Base-by-base conservation (phyloP, 1,140 invertebrate species). In the Cepaea nemoralis region DNA sequence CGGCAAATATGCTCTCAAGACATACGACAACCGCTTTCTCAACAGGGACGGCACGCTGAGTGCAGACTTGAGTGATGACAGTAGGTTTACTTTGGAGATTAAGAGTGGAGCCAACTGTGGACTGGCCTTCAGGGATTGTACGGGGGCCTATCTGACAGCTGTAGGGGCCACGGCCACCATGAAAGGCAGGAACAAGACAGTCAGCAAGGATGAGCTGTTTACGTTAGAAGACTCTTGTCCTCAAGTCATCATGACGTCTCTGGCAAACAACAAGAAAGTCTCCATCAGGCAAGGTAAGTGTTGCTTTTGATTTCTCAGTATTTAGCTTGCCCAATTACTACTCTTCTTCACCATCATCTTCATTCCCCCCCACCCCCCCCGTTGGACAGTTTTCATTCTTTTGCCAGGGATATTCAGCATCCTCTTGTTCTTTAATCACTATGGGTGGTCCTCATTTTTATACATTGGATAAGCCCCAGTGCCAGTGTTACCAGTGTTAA, bases 141-240 rank as follows among this genome's bases (percentile, higher is more conserved):
- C 94, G 82, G 97, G 97, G 16, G 94, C 95, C 24, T 99, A 98
- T 92, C 94, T 99, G 87, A 96, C 97, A 80, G 97, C 97, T 42
- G 97, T 98, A 90, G 97, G 98, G 42, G 97, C 96, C 80, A 97
- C 97, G 92, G 97, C 97, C 22, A 95, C 98, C 70, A 92, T 99
- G 66, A 98, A 98, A 92, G 96, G 96, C 5, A 94, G 97, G 87
- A 98, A 97, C 39, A 96, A 95, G 83, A 95, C 95, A 22, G 96
- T 98, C 81, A 97, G 97, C 74, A 95, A 98, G 86, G 97, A 99
- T 91, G 98, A 99, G 92, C 94, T 99, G 8, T 99, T 99, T 93
- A 97, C 96, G 0, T 93, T 99, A 75, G 97, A 99, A 91, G 97
- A 98, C 92, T 98, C 97, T 35, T 93, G 98, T 84, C 97, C 97